Evolutionary conservation across 2,888 invertebrate genomes (phyloP), one percentile per base, ranked within the genome.

Genomic region (Amblyjoppa proteus): DNA sequence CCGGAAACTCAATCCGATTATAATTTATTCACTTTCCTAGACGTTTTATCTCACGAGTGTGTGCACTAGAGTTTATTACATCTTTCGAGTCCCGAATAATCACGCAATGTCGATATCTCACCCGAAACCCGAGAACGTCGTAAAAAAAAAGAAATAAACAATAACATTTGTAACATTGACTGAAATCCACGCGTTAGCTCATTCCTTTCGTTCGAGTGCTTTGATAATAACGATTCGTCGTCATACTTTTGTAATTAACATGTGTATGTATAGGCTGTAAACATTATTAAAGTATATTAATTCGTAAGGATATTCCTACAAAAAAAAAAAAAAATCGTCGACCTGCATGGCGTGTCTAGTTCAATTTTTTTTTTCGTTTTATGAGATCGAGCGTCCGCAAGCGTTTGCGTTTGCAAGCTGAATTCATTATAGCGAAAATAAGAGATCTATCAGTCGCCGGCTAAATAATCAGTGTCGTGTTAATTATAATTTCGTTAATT

Each of bases 241-340:
- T 83, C 82, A 77, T 83, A 85, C 76, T 85, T 85, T 85, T 85
- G 85, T 85, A 85, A 85, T 85, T 83, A 83, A 76, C 53, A 58
- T 81, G 79, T 85, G 73, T 75, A 85, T 82, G 80, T 77, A 83
- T 85, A 85, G 85, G 69, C 77, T 79, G 85, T 80, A 77, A 79
- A 77, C 82, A 69, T 61, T 77, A 61, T 28, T 49, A 81, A 69
- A 79, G 66, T 64, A 85, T 76, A 77, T 80, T 71, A 71, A 79
- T 61, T 77, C 53, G 53, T 80, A 80, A 83, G 80, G 53, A 80
- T 85, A 85, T 85, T 83, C 82, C 68, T 77, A 68, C 61, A 34
- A 34, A n/a, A 53, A 61, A 28, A 34, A 61, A 28, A 61, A 31
- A 20, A 25, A 58, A 64, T 64, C 34, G 31, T 68, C 68, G 11